These are phyloP conservation scores for Picathartes gymnocephalus DNA, from an alignment of 2,113 vertebrate species.

Conservation along the genomic window DNA sequence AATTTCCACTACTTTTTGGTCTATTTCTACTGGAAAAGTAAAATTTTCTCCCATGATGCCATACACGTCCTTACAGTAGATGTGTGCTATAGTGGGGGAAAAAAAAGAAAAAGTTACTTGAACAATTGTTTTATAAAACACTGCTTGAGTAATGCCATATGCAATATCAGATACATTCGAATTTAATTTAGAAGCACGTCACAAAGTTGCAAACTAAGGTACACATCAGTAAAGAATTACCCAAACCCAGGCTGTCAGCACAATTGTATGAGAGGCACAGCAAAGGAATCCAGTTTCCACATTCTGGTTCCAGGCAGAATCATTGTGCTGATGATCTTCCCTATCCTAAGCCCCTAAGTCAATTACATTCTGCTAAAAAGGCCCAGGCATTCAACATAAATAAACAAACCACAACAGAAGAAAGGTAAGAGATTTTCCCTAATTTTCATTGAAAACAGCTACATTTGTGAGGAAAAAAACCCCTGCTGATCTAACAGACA, in stretches of 20 bases:
- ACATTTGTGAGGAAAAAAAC: not conserved
- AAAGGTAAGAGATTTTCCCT: not conserved
- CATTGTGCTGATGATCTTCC: not conserved
- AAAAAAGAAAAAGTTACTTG: not conserved
- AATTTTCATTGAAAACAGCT: not conserved
- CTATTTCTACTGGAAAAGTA: slow-evolving; percentile 1
- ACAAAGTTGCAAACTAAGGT: not conserved
- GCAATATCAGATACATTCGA: not conserved
- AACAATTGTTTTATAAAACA: not conserved
- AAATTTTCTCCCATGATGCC: not conserved
- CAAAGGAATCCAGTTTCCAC: not conserved
- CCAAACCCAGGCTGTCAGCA: not conserved
- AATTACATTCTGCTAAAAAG: not conserved
- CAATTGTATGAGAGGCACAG: rapidly evolving
- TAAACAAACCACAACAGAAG: not conserved
- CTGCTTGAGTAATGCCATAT: not conserved
- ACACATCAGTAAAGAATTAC: not conserved
- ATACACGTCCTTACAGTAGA: not conserved
- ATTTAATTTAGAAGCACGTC: not conserved
- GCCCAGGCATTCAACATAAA: not conserved
- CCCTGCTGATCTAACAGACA: not conserved
- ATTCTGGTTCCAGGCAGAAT: not conserved
- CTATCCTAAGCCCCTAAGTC: not conserved
- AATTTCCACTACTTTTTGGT: not conserved
- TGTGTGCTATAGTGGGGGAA: not conserved